Base-by-base conservation (phyloP, 2,888 invertebrate genomes). In the Rhynchonema sp. region DNA sequence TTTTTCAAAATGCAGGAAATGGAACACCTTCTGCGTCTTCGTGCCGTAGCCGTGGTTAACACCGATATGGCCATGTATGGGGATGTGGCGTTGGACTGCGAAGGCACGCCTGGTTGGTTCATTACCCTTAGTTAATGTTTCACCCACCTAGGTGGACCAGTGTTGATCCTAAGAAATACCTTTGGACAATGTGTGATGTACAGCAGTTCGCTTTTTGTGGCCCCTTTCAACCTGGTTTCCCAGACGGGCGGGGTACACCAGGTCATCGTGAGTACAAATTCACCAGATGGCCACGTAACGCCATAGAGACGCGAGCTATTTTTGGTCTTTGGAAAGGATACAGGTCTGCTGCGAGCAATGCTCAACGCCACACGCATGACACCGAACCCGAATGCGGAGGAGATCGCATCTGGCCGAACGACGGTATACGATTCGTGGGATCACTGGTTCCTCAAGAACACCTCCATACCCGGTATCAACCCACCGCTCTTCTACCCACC, bases 381-480 rank as follows among this genome's bases (percentile, higher is more conserved):
- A 49, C 60, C 64, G 46, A 68, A 69, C 60, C 69, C 70, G 6
- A 64, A 66, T 59, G 60, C 63, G 57, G 13, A 49, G 3, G 49
- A 49, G 23, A 6, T n/a, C n/a, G 23, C 20, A 3, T 17, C 49
- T n/a, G 68, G 66, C 9, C 58, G 67, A 23, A 53, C 62, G 23
- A 67, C 69, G 1, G 60, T 70, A 20, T 72, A 67, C 57, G 71
- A 71, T 60, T 65, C 70, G 6, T 71, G 72, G 72, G 54, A n/a
- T 6, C n/a, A 49, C n/a, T 49, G 49, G 49, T 49, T 49, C 23
- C 49, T n/a, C 9, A 23, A 13, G 9, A 49, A 49, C n/a, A 13
- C 3, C 3, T 17, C 49, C n/a, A 13, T n/a, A n/a, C 49, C 49
- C 23, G 49, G 49, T 20, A 13, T 49, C n/a, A n/a, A 49, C 3